Evolutionary conservation across 1,140 invertebrate species (phyloP).

Genomic region (Zaprionus capensis): DNA sequence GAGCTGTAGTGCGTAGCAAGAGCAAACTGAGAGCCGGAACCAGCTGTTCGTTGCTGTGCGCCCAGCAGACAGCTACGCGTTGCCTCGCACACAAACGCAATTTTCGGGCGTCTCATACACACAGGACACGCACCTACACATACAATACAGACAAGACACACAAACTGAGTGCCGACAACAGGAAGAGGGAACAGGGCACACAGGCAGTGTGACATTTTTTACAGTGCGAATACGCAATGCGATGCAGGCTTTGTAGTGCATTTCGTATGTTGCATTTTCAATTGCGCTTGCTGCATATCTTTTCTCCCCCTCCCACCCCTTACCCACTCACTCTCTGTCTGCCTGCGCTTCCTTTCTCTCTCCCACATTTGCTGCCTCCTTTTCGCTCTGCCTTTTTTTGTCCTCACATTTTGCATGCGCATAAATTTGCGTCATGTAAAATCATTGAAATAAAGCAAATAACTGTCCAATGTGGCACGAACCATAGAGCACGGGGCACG

Average conservation of each 20-base stretch:
- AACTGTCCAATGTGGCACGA: slow-evolving; percentile 61
- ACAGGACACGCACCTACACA: not conserved
- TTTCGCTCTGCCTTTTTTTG: slow-evolving; percentile 11
- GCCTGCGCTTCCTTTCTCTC: too few species aligned
- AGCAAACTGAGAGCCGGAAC: slow-evolving; percentile 6
- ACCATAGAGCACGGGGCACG: not conserved
- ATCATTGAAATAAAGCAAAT: slow-evolving; percentile 81
- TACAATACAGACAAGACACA: not conserved
- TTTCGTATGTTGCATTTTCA: slow-evolving; percentile 9
- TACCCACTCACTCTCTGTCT: not conserved
- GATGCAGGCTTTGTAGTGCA: not conserved
- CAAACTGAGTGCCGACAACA: not conserved
- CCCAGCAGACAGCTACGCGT: slow-evolving; percentile 63
- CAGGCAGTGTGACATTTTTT: slow-evolving; percentile 20
- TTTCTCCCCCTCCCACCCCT: too few species aligned
- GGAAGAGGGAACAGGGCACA: slow-evolving; percentile 33
- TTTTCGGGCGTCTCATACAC: not conserved
- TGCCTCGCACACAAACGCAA: slow-evolving; percentile 66
- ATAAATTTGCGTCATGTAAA: slow-evolving; percentile 79
- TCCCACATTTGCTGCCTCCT: not conserved
- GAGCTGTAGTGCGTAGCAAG: not conserved
- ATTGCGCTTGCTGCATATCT: not conserved
- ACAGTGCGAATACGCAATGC: slow-evolving; percentile 1
- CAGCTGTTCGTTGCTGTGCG: slow-evolving; percentile 50
- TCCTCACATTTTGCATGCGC: slow-evolving; percentile 48